Base-by-base conservation (phyloP, 2,113 vertebrate species). In the Corynorhinus townsendii region DNA sequence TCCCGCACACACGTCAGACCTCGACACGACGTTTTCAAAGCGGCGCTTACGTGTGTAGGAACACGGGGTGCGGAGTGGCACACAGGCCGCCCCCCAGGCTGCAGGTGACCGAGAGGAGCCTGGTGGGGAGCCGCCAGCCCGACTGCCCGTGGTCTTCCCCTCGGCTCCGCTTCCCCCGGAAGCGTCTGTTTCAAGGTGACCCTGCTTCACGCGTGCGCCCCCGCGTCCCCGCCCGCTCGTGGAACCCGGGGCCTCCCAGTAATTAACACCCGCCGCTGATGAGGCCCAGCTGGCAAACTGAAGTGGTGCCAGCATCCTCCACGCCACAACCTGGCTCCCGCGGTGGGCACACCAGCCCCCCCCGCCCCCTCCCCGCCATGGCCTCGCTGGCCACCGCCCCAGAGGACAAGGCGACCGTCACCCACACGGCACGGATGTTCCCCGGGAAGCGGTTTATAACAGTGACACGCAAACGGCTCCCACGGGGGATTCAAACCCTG, bases 241-340 rank as follows among this genome's bases (percentile, higher is more conserved):
- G 97, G 98, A 98, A 99, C 97, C 98, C 98, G 98, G 93, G 59
- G 96, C 97, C 98, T 99, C 98, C 99, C 99, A 99, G 99, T 99
- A 99, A 99, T 99, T 99, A 99, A 99, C 99, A 99, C 99, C 98
- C 98, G 98, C 96, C 97, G 98, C 99, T 99, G 99, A 99, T 99
- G 99, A 99, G 99, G 99, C 99, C 99, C 99, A 99, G 99, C 99
- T 99, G 98, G 99, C 98, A 98, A 98, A 98, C 98, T 97, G 98
- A 99, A 98, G 97, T 71, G 45, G 97, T 99, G 99, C 99, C 99
- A 99, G 98, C 98, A 97, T 98, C 98, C 97, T 93, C 77, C 96
- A 94, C 92, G 66, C 30, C 45, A 17, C 94, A 95, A 56, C 91
- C 89, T 52, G 72, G 88, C 91, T 93, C 85, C 90, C 72, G 49